Evolutionary conservation across 2,888 invertebrate genomes (phyloP).

Genomic region (Polia nebulosa): DNA sequence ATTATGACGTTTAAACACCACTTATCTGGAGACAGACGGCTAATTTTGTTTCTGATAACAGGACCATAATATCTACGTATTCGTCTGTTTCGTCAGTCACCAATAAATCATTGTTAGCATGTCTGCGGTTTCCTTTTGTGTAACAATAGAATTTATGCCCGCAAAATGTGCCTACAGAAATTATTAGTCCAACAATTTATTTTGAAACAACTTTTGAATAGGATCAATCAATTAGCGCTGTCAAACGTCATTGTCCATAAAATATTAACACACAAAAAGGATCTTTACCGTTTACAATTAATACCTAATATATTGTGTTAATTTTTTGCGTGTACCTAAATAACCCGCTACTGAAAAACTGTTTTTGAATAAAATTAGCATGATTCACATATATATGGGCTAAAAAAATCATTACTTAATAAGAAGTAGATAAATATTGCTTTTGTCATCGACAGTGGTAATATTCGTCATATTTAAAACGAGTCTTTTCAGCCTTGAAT

Average conservation of each 20-base stretch:
- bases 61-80: constrained; percentile 6
- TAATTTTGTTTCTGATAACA: constrained; percentile 35
- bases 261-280: constrained; percentile 14
- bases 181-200: constrained; percentile 21
- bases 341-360: not conserved
- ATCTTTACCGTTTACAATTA: constrained; percentile 10
- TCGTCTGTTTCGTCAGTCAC: constrained; percentile 8
- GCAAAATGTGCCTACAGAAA: constrained; percentile 16
- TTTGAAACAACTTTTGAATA: constrained; percentile 15
- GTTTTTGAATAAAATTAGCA: not conserved
- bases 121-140: constrained; percentile 23
- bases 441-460: constrained; percentile 2
- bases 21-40: constrained; percentile 35
- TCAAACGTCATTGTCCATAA: constrained; percentile 19
- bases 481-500: constrained; percentile 51
- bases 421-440: no score
- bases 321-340: not conserved
- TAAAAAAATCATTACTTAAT: not conserved
- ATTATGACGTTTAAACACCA: constrained; percentile 35
- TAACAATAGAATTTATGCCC: constrained; percentile 22
- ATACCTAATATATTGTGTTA: not conserved
- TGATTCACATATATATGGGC: not conserved
- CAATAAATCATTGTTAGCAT: constrained; percentile 25
- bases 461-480: constrained; percentile 45
- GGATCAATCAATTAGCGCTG: constrained; percentile 37